Percentiles rank a stretch among this genome's conserved stretches.
Conservation (phyloP, 2,797 vertebrate species). For the Coreius guichenoti region DNA sequence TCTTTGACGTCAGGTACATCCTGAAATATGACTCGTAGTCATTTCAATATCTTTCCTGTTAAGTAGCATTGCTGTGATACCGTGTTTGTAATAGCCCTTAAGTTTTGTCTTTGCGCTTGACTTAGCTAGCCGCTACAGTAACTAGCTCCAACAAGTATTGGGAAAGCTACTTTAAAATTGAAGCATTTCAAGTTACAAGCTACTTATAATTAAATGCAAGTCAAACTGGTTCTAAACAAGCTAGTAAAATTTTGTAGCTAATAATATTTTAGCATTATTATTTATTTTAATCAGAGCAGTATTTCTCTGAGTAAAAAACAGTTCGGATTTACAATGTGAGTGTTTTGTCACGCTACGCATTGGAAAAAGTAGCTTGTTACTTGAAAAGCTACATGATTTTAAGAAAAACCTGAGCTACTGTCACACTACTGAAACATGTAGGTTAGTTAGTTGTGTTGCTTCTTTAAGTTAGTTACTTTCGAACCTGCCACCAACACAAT, state of each 20-base stretch:
- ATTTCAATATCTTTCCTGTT: constrained; percentile 10
- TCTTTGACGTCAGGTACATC: constrained; percentile 43
- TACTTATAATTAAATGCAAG: neutral
- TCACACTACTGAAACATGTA: neutral
- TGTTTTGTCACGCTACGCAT: neutral
- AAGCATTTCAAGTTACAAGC: constrained; percentile 19
- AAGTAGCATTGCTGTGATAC: constrained; percentile 13
- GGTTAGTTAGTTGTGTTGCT: neutral
- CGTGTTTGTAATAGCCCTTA: constrained; percentile 7
- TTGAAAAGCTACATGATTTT: neutral
- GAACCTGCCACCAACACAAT: constrained; percentile 9
- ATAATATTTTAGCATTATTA: neutral
- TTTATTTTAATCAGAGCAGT: neutral
- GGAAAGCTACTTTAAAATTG: neutral
- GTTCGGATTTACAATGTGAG: neutral
- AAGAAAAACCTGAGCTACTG: neutral
- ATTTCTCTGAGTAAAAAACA: neutral
- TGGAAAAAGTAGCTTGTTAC: constrained; percentile 8
- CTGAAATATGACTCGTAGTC: constrained; percentile 16
- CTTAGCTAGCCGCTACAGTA: neutral
- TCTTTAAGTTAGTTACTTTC: neutral
- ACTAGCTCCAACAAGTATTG: neutral
- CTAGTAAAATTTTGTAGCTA: neutral
- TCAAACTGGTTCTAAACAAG: neutral
- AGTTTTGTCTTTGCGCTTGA: neutral